Evolutionary conservation across 2,797 vertebrate species (phyloP).

Genomic region (Coreius guichenoti): DNA sequence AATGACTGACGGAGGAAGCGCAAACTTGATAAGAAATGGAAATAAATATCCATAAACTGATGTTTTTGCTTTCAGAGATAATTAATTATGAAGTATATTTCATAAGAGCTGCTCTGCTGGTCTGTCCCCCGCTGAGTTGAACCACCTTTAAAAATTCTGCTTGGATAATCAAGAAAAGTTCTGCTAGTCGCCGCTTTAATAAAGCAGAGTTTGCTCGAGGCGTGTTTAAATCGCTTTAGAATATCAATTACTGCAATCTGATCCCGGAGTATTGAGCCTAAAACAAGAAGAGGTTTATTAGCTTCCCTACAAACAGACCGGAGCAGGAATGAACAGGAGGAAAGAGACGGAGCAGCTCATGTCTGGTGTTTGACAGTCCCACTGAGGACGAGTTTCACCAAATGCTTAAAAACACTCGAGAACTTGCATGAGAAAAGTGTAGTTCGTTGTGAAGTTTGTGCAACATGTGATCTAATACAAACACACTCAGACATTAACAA

Average conservation of each 20-base stretch:
- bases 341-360: neutral
- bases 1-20: neutral
- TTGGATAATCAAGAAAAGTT: constrained; percentile 74
- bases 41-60: neutral
- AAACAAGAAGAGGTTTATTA: constrained; percentile 46
- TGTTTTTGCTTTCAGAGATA: neutral
- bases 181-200: constrained; percentile 69
- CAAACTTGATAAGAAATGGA: neutral
- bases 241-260: constrained; percentile 77
- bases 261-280: constrained; percentile 64
- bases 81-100: constrained; percentile 21
- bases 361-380: neutral
- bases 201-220: constrained; percentile 67
- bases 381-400: neutral
- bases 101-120: constrained; percentile 21
- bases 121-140: constrained; percentile 60
- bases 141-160: constrained; percentile 64
- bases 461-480: neutral
- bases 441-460: neutral
- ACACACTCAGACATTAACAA: neutral
- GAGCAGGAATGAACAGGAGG: neutral
- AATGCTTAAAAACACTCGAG: neutral
- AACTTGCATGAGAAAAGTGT: neutral
- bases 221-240: constrained; percentile 70
- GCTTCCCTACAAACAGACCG: neutral